These are phyloP conservation scores for Ambastaia sidthimunki DNA, from an alignment of 2,797 vertebrate genomes.

Conservation along the genomic window DNA sequence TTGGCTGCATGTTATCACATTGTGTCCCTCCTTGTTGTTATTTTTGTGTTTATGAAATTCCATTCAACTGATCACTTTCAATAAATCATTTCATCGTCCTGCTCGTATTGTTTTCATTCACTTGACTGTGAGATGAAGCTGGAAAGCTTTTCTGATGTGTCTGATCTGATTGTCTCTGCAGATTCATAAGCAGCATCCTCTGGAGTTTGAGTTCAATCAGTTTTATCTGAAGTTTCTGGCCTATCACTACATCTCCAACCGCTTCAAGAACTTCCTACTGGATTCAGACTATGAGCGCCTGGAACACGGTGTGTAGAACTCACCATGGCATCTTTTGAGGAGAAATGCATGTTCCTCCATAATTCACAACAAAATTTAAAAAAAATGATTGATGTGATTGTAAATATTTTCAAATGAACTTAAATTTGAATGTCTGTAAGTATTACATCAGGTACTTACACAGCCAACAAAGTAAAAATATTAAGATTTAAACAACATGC, in stretches of 20 bases:
- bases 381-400: not conserved
- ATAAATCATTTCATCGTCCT: conserved; percentile 50
- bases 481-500: no score
- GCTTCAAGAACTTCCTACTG: conserved; percentile 98
- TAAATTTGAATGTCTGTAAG: not conserved
- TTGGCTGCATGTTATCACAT: conserved; percentile 67
- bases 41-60: conserved; percentile 57
- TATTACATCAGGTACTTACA: not conserved
- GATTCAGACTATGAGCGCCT: conserved; percentile 97
- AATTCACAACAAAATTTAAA: not conserved
- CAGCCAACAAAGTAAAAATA: no score
- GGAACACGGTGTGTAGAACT: conserved; percentile 89
- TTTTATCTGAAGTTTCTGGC: conserved; percentile 98
- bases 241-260: conserved; percentile 96
- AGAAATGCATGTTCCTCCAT: not conserved
- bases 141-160: conserved; percentile 12
- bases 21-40: conserved; percentile 38
- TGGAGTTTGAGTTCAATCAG: conserved; percentile 99
- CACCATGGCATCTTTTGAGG: not conserved
- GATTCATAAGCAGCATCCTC: conserved; percentile 93
- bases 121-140: conserved; percentile 31
- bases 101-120: conserved; percentile 58
- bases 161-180: conserved; percentile 68
- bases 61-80: conserved; percentile 70
- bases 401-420: conserved; percentile 24